A percentile compares a stretch with the other conserved stretches of the same genome.
Evolutionary conservation across 2,113 vertebrate species (phyloP).

Genomic region (Lampris megalopsis): DNA sequence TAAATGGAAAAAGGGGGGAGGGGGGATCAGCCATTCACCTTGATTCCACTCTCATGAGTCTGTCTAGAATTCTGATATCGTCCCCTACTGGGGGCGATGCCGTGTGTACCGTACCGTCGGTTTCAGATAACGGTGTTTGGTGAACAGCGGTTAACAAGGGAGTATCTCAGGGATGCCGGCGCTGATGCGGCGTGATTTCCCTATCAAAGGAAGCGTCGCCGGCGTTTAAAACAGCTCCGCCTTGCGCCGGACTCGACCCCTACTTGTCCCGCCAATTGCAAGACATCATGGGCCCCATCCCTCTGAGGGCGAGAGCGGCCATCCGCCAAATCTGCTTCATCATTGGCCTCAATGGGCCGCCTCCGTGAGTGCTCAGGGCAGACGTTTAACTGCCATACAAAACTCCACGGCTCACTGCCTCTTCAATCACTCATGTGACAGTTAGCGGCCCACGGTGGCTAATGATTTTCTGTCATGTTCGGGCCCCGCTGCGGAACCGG

Average conservation of each 20-base stretch:
- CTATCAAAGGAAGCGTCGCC: slow-evolving; percentile 26
- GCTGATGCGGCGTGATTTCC: not conserved
- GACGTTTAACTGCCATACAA: slow-evolving; percentile 79
- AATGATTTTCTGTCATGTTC: slow-evolving; percentile 87
- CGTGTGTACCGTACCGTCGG: not conserved
- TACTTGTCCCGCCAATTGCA: slow-evolving; percentile 22
- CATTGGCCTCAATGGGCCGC: slow-evolving; percentile 73
- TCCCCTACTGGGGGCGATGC: too few relatives aligned
- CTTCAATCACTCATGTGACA: slow-evolving; percentile 85
- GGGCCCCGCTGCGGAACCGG: slow-evolving; percentile 68
- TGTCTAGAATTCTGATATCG: too few relatives aligned
- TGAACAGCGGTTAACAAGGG: too few relatives aligned
- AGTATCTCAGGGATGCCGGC: too few relatives aligned
- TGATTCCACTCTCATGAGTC: not conserved
- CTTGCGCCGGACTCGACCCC: slow-evolving; percentile 53
- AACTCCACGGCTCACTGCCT: slow-evolving; percentile 78
- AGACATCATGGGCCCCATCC: slow-evolving; percentile 47
- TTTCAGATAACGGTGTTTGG: not conserved
- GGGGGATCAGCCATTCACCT: not conserved
- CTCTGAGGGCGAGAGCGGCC: slow-evolving; percentile 62
- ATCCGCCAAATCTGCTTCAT: slow-evolving; percentile 69
- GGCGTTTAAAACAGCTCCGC: slow-evolving; percentile 28
- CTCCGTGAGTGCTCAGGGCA: slow-evolving; percentile 63
- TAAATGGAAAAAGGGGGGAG: not conserved
- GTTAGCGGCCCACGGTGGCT: slow-evolving; percentile 81